A percentile compares a stretch with the other conserved stretches of the same genome.
phyloP scores from a whole-genome alignment of 2,797 vertebrate genomes.

The Threskiornis aethiopicus region DNA sequence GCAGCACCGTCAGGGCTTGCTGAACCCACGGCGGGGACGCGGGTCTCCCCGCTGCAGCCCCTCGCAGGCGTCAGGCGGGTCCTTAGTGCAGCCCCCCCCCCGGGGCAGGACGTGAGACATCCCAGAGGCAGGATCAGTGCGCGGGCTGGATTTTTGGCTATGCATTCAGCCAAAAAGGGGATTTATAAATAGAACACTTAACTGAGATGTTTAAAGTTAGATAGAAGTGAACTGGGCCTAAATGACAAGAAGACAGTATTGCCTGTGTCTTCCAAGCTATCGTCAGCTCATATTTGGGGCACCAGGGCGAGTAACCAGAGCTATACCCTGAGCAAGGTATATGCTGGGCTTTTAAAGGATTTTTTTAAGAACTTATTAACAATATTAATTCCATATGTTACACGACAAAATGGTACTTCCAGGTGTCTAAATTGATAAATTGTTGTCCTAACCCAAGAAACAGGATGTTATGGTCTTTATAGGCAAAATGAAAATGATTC shows the following conservation, averaged over 20 bases:
- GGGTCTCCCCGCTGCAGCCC: neutral
- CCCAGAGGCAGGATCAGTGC: neutral
- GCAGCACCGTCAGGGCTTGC: neutral
- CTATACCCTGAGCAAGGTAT: neutral
- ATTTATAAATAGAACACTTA: neutral
- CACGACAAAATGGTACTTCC: neutral
- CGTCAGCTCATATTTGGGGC: neutral
- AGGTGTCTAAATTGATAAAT: neutral
- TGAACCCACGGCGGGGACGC: rapidly evolving
- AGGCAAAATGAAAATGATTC: neutral
- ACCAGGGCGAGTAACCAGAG: neutral
- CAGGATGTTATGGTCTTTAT: neutral
- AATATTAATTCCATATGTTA: neutral
- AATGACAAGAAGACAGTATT: neutral
- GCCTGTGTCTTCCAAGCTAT: neutral
- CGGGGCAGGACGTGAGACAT: neutral
- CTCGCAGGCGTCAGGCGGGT: rapidly evolving
- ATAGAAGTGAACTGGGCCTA: neutral
- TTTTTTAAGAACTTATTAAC: neutral
- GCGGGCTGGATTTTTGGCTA: neutral
- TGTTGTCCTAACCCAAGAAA: neutral
- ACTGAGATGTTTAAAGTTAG: neutral
- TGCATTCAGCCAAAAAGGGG: neutral
- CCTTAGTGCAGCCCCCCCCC: neutral
- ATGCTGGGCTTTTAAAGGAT: neutral